Conservation (phyloP, 1,140 invertebrate species). For the Parasteatoda tepidariorum region DNA sequence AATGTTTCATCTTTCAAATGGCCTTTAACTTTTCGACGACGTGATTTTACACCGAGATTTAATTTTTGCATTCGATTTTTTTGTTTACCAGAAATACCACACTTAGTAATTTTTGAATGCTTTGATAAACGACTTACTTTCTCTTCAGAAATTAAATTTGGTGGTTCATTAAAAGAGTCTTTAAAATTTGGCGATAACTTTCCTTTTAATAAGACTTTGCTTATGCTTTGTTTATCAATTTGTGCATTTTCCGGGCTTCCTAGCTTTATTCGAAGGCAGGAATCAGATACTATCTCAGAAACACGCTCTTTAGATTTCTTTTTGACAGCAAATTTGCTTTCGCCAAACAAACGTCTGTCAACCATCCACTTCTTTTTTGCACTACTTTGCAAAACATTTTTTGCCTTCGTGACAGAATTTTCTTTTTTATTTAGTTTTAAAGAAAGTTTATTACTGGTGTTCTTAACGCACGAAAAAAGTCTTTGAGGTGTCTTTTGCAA, state of each 20-base stretch:
- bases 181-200: neutral
- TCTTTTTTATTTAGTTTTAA: neutral
- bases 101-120: neutral
- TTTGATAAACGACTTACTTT: neutral
- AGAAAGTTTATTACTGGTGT: neutral
- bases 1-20: neutral
- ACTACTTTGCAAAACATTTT: neutral
- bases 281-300: neutral
- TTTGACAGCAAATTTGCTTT: neutral
- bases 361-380: neutral
- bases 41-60: too few relatives aligned
- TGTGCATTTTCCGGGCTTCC: neutral
- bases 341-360: neutral
- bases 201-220: neutral
- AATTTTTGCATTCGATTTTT: too few relatives aligned
- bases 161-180: too few relatives aligned
- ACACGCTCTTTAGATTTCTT: neutral
- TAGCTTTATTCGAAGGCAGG: neutral
- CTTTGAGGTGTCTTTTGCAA: neutral
- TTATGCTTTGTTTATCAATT: neutral
- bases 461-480: neutral
- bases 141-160: too few relatives aligned
- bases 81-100: too few relatives aligned
- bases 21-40: too few relatives aligned
- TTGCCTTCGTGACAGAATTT: neutral